Conservation (phyloP, 2,797 vertebrate genomes). For the Poecile montanus region DNA sequence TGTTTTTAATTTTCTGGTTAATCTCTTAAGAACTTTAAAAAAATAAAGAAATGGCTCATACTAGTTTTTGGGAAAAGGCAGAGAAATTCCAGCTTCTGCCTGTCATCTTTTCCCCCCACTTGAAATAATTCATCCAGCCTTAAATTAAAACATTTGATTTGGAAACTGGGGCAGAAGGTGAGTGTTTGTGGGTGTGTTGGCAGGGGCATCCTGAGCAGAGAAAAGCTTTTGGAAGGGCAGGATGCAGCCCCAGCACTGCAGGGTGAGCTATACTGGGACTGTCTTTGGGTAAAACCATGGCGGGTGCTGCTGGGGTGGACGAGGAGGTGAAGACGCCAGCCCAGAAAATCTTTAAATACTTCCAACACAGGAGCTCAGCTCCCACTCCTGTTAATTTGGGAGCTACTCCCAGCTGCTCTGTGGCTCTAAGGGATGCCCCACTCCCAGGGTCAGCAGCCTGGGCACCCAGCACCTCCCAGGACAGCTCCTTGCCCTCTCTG, state of each 20-base stretch:
- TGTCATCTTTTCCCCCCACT: not conserved
- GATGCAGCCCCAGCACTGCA: not conserved
- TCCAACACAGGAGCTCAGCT: constrained; percentile 4
- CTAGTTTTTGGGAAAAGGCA: constrained; percentile 1
- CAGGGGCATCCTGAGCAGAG: not conserved
- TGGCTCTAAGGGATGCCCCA: not conserved
- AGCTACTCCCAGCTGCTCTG: not conserved
- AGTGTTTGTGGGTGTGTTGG: constrained; percentile 8
- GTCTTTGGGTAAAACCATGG: not conserved
- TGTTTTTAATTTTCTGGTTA: not conserved
- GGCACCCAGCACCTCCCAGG: not conserved
- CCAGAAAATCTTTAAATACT: constrained; percentile 39
- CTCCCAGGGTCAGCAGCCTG: not conserved
- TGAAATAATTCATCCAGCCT: constrained; percentile 16
- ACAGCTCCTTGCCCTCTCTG: not conserved
- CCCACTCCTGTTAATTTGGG: constrained; percentile 20
- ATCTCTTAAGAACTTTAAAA: not conserved
- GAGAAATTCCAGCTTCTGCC: not conserved
- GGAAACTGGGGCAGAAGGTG: constrained; percentile 35
- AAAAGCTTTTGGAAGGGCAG: constrained; percentile 16
- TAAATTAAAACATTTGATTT: not conserved
- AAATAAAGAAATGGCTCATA: not conserved
- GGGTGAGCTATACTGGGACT: constrained; percentile 11
- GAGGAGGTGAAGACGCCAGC: constrained; percentile 17
- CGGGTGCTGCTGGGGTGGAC: constrained; percentile 41